phyloP scores from a whole-genome alignment of 2,888 invertebrate species.

The Unio pictorum region DNA sequence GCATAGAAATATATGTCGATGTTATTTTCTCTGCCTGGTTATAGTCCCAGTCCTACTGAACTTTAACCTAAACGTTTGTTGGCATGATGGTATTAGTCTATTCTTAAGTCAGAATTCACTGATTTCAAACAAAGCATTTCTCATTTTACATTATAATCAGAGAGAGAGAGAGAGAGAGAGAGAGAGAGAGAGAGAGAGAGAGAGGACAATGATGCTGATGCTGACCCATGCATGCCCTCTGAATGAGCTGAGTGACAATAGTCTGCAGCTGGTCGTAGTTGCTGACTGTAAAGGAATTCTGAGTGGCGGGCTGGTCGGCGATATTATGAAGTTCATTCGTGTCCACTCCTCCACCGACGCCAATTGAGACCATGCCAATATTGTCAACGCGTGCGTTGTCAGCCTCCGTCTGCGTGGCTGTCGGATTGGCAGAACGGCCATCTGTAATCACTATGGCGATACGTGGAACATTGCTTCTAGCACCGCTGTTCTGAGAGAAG shows the following conservation, averaged over 20 bases:
- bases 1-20: too few species aligned
- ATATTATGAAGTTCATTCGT: slow-evolving; percentile 49
- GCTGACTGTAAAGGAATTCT: slow-evolving; percentile 45
- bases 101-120: too few species aligned
- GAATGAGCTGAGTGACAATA: slow-evolving; percentile 41
- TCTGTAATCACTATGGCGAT: slow-evolving; percentile 57
- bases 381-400: slow-evolving; percentile 40
- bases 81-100: too few species aligned
- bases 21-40: too few species aligned
- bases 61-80: too few species aligned
- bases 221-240: slow-evolving; percentile 49
- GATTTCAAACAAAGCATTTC: too few species aligned
- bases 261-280: slow-evolving; percentile 49
- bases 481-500: slow-evolving; percentile 41
- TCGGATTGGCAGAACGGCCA: slow-evolving; percentile 41
- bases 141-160: too few species aligned
- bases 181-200: too few species aligned
- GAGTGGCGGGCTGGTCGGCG: slow-evolving; percentile 44
- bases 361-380: slow-evolving; percentile 48
- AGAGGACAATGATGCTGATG: too few species aligned
- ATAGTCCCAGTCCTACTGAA: too few species aligned
- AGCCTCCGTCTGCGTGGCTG: slow-evolving; percentile 39
- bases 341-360: slow-evolving; percentile 53
- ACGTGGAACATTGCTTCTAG: slow-evolving; percentile 50
- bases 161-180: too few species aligned